Evolutionary conservation across 2,797 vertebrate genomes (phyloP), one percentile per base, ranked within the genome.

Genomic region (Nannoperca australis): DNA sequence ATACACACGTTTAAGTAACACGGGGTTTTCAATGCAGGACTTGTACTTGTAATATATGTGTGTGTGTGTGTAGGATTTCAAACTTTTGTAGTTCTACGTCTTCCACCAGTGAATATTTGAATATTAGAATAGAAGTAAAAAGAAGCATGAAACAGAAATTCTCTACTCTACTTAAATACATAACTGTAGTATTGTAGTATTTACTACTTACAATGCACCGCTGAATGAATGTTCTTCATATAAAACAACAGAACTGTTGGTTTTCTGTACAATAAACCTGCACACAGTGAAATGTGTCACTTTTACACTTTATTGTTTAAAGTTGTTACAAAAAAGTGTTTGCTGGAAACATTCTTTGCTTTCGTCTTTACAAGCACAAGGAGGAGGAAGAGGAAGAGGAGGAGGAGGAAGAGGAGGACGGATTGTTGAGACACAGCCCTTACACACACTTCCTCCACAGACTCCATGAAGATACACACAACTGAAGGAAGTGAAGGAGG

Each of bases 301-400:
- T 94, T 93, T 87, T 91, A 88, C 84, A 91, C 89, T 95, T 95
- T 95, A 95, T 95, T 95, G 91, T 95, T 95, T 93, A 94, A 95
- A 95, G 90, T 93, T 82, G 79, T 93, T 95, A 95, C 93, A 95
- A 96, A 95, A 94, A 95, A 90, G 91, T 84, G 88, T 88, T 90
- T 89, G 90, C 90, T 93, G 87, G 85, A 93, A 95, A 95, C 92
- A 93, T 94, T 93, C 87, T 84, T 91, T 89, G 90, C 84, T 89
- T 93, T 92, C 36, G 87, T 87, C 84, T 90, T 91, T 83, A 92
- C 85, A 87, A 92, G 88, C 90, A 87, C 78, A 68, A 85, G 73
- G 77, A 84, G 76, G 77, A 34, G 62, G 81, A 82, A 4, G 38
- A 40, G 59, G 53, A 50, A 76, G 62, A 18, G 76, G 77, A 34